These are phyloP conservation scores for Aphis gossypii DNA, from an alignment of 1,140 invertebrate genomes.

Conservation along the genomic window DNA sequence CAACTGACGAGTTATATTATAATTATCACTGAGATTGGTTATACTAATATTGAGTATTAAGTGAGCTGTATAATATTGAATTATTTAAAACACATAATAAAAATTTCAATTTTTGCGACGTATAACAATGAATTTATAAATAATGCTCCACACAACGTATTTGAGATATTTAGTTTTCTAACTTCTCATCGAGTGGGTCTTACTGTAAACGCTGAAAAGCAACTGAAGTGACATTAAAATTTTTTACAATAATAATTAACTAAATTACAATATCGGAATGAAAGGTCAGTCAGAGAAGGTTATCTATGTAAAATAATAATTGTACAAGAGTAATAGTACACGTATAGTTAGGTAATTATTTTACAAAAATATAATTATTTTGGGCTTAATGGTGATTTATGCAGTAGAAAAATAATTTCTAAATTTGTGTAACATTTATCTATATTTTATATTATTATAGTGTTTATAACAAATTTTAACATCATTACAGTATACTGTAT, in stretches of 20 bases:
- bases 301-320: not conserved
- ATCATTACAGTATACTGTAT: no score
- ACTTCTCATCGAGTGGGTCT: not conserved
- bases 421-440: not conserved
- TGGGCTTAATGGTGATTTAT: no score
- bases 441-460: not conserved
- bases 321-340: no score
- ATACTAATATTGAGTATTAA: not conserved
- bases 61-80: not conserved
- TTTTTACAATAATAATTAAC: no score
- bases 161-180: not conserved
- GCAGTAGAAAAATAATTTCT: not conserved
- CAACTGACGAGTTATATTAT: not conserved
- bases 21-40: not conserved
- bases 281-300: not conserved
- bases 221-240: not conserved
- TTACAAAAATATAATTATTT: no score
- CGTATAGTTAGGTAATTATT: no score
- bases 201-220: not conserved
- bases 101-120: not conserved
- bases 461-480: no score
- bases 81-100: not conserved
- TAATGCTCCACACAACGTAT: not conserved
- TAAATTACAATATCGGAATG: not conserved
- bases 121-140: not conserved